Evolutionary conservation across 2,888 invertebrate species (phyloP).

Genomic region (Watsonalla binaria): DNA sequence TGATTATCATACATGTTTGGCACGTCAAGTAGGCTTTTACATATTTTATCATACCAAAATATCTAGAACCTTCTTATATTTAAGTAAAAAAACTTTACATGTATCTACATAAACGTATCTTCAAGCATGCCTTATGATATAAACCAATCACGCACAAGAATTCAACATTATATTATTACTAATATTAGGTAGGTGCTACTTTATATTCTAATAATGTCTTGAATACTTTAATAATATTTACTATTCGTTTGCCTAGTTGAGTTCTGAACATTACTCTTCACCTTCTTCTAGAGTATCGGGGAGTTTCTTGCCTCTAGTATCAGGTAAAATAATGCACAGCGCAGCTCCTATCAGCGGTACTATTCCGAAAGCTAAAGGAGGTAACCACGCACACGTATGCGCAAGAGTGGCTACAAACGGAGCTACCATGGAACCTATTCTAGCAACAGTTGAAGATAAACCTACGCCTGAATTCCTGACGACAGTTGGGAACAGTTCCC

Average conservation of each 20-base stretch:
- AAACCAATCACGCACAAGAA: not conserved
- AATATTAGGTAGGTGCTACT: not conserved
- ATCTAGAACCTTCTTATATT: too few relatives aligned
- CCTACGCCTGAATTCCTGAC: constrained; percentile 93
- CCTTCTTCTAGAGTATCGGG: constrained; percentile 91
- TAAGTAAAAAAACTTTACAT: too few relatives aligned
- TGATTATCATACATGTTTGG: too few relatives aligned
- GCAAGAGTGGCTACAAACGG: constrained; percentile 88
- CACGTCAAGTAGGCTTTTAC: too few relatives aligned
- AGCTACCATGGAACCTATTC: constrained; percentile 91
- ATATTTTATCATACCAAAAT: too few relatives aligned
- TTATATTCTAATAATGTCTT: constrained; percentile 12
- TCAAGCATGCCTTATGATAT: too few relatives aligned
- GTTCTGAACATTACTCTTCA: constrained; percentile 63
- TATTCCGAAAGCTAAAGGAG: constrained; percentile 85
- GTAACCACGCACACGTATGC: constrained; percentile 78
- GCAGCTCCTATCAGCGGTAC: constrained; percentile 83
- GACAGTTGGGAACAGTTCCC: constrained; percentile 93
- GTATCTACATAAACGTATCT: too few relatives aligned
- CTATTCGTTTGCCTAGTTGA: constrained; percentile 13
- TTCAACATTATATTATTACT: not conserved
- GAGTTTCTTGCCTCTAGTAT: constrained; percentile 85
- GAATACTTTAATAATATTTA: constrained; percentile 24
- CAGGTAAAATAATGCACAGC: constrained; percentile 84
- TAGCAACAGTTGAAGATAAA: constrained; percentile 89